A percentile compares a stretch with the other conserved stretches of the same genome.
Evolutionary conservation across 2,888 invertebrate genomes (phyloP).

Genomic region (Colostygia pectinataria): DNA sequence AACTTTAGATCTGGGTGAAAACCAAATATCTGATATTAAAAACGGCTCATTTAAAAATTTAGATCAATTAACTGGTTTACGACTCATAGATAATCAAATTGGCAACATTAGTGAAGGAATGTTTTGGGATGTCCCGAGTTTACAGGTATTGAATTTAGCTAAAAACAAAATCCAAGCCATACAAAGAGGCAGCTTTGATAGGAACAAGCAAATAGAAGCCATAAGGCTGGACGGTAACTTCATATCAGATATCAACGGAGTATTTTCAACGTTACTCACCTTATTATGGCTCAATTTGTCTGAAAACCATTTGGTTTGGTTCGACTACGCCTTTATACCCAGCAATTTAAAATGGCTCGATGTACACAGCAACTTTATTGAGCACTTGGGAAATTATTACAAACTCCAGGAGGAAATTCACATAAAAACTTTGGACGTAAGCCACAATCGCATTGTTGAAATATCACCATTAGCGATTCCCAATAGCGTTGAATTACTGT

Average conservation of each 20-base stretch:
- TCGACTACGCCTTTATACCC: constrained; percentile 95
- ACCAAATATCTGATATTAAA: constrained; percentile 91
- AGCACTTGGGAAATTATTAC: constrained; percentile 93
- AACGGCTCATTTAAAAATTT: constrained; percentile 94
- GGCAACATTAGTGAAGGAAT: constrained; percentile 92
- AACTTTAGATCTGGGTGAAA: constrained; percentile 95
- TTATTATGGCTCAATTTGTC: constrained; percentile 94
- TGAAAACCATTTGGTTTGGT: constrained; percentile 95
- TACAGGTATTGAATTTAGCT: constrained; percentile 93
- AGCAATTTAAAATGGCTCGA: constrained; percentile 95
- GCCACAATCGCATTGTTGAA: constrained; percentile 92
- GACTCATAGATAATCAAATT: constrained; percentile 94
- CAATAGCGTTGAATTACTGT: constrained; percentile 92
- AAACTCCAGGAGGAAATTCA: constrained; percentile 90
- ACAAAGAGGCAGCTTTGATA: constrained; percentile 91
- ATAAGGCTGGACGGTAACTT: constrained; percentile 94
- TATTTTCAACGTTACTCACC: constrained; percentile 91
- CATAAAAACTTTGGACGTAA: constrained; percentile 93
- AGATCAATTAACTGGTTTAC: constrained; percentile 92
- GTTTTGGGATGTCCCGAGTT: constrained; percentile 92
- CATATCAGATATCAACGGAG: constrained; percentile 93
- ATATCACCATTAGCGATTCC: constrained; percentile 92
- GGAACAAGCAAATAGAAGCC: constrained; percentile 91
- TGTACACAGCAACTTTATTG: constrained; percentile 94
- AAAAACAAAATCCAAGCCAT: constrained; percentile 93